phyloP scores from a whole-genome alignment of 2,797 vertebrate species.

The Anguilla marmorata region DNA sequence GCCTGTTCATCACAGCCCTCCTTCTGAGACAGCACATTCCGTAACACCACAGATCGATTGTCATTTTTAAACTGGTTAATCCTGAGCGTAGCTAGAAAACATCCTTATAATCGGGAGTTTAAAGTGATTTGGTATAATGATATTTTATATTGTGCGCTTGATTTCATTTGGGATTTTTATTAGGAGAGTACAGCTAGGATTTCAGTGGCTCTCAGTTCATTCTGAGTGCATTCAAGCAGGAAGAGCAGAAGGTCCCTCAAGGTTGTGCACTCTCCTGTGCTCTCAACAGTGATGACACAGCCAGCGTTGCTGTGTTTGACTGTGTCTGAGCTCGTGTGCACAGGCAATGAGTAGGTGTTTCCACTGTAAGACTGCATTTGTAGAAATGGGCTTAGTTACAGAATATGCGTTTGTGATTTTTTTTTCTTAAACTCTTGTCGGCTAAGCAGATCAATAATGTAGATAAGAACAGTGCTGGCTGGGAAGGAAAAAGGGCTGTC shows the following conservation, averaged over 20 bases:
- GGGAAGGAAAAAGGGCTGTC: not conserved
- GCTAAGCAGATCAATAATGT: constrained; percentile 5
- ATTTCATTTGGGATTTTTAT: constrained; percentile 4
- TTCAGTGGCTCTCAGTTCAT: not conserved
- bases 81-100: not conserved
- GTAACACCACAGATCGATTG: not conserved
- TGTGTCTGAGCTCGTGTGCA: not conserved
- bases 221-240: not conserved
- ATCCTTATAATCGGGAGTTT: not conserved
- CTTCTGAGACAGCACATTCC: not conserved
- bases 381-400: not conserved
- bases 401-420: constrained; percentile 4
- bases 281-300: not conserved
- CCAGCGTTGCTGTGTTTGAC: not conserved
- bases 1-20: not conserved
- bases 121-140: not conserved
- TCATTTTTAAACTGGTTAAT: not conserved
- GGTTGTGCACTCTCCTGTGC: not conserved
- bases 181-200: not conserved
- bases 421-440: not conserved
- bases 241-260: constrained; percentile 13
- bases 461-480: constrained; percentile 13
- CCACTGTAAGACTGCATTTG: not conserved
- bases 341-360: not conserved
- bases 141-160: not conserved